Evolutionary conservation across 2,113 vertebrate species (phyloP).

Genomic region (Elanoides forficatus): DNA sequence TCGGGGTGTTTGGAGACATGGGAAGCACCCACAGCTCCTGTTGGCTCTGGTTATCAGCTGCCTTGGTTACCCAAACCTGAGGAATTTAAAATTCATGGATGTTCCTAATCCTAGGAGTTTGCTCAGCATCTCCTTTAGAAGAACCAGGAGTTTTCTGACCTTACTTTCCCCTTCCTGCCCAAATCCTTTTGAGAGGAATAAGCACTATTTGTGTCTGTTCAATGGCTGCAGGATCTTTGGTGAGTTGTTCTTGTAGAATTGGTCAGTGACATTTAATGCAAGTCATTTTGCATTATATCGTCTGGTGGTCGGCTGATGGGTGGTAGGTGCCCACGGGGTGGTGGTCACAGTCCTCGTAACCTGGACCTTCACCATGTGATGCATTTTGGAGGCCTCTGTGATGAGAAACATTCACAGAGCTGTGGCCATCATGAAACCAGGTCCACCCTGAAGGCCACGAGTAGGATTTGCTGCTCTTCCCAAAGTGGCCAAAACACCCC

Average conservation of each 20-base stretch:
- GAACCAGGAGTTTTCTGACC: background rate
- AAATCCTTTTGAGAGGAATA: background rate
- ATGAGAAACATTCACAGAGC: background rate
- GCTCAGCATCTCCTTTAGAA: background rate
- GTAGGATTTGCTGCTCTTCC: background rate
- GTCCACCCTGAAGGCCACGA: rapidly evolving
- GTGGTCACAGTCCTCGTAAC: background rate
- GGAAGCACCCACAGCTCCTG: background rate
- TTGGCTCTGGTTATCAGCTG: background rate
- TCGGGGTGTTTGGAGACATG: background rate
- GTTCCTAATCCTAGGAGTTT: background rate
- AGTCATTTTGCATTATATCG: background rate
- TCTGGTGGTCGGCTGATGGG: background rate
- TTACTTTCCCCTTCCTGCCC: background rate
- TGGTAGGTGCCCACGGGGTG: background rate
- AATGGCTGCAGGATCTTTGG: background rate
- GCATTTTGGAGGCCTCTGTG: background rate
- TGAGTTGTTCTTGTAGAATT: background rate
- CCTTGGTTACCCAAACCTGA: background rate
- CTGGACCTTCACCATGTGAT: background rate
- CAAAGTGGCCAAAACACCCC: background rate
- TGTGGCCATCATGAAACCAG: background rate
- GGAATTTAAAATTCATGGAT: background rate
- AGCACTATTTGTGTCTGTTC: background rate
- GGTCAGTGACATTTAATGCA: background rate